These are phyloP conservation scores for Laupala kohalensis DNA, from an alignment of 1,140 invertebrate genomes.

Conservation along the genomic window DNA sequence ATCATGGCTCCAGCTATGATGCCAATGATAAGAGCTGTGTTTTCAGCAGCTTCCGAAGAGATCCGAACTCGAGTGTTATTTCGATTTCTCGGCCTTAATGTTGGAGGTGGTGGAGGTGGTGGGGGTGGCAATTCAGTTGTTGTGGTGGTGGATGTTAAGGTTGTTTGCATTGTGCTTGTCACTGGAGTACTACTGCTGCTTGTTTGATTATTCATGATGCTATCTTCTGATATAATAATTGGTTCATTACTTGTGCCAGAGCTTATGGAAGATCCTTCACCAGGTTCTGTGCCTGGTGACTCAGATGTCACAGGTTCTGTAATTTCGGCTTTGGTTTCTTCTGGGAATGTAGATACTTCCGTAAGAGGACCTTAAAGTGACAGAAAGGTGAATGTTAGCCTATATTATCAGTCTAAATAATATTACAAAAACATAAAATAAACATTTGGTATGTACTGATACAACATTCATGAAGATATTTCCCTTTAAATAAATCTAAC, in stretches of 20 bases:
- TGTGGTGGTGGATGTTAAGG: conserved; percentile 9
- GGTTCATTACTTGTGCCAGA: not conserved
- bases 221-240: not conserved
- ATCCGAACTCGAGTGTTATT: conserved; percentile 42
- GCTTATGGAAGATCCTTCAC: not conserved
- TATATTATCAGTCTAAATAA: too few relatives aligned
- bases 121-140: conserved; percentile 11
- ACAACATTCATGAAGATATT: too few relatives aligned
- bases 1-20: conserved; percentile 85
- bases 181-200: conserved; percentile 10
- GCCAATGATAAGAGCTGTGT: conserved; percentile 65
- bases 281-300: not conserved
- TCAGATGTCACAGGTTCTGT: not conserved
- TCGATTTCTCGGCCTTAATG: conserved; percentile 17
- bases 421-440: too few relatives aligned
- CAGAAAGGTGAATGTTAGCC: too few relatives aligned
- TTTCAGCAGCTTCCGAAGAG: conserved; percentile 55
- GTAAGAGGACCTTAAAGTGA: not conserved
- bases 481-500: too few relatives aligned
- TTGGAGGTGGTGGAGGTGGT: conserved; percentile 9
- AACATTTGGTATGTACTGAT: too few relatives aligned
- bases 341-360: not conserved
- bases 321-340: not conserved
- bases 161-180: conserved; percentile 10
- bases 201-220: not conserved